Evolutionary conservation across 2,113 vertebrate species (phyloP), one percentile per base, ranked within the genome.

Genomic region (Mastomys coucha): DNA sequence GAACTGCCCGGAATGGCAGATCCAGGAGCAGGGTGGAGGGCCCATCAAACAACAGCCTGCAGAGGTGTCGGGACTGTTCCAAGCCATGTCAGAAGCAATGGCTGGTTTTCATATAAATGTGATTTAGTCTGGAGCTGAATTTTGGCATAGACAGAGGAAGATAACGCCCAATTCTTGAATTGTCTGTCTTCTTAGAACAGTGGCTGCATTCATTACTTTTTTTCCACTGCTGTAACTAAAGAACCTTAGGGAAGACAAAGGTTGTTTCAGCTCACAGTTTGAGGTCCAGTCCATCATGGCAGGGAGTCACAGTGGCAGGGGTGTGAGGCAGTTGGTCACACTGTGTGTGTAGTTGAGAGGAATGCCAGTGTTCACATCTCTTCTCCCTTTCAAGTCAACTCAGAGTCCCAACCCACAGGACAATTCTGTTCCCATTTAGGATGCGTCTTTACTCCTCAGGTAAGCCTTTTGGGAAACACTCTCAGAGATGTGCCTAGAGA

Each of bases 21-120:
- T 45, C 17, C 13, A 6, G 4, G 3, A 26, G 72, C 51, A 3
- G 69, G 36, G 7, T 22, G 24, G 63, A 87, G 13, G 76, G 14
- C 33, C 78, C 77, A 45, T 53, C 80, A 33, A 85, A 51, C 0
- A 72, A 4, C 39, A 42, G 53, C 31, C 31, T 42, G 63, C 28
- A 39, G 63, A n/a, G 84, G 19, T 12, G 0, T 56, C 19, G 39
- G 16, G 13, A 0, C 1, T 16, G 8, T 7, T 16, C 14, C 60
- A 11, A 12, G 20, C 20, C 0, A 0, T 14, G 13, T 14, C 80
- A 75, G 39, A 39, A 42, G 31, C 31, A 13, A 58, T 49, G 31
- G 87, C 63, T 42, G 53, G 36, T 19, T 45, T 10, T 17, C 19
- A 53, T 73, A 8, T 13, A 36, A 17, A 2, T 22, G 9, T 42